Evolutionary conservation across 1,140 invertebrate genomes (phyloP), one percentile per base, ranked within the genome.

Genomic region (Tetramorium parvispinum): DNA sequence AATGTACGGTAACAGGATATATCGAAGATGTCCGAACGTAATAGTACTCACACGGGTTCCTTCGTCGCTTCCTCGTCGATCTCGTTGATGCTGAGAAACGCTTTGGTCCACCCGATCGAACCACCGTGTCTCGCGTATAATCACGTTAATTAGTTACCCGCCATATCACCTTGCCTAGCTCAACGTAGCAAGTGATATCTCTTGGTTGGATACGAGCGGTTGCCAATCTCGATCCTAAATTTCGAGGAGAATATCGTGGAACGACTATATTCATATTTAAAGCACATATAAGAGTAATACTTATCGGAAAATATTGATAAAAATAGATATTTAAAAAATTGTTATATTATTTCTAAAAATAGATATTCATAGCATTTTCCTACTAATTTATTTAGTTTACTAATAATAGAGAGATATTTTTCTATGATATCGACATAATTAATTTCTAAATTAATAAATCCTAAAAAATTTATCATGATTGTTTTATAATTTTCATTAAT

Each of bases 131-230:
- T 87, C 87, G 55, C 46, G 78, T 83, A 85, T 88, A 88, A 88
- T 88, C 87, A 77, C 68, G 87, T 88, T 88, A 88, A 88, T 88
- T 88, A 88, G 82, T 87, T 88, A 75, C 70, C 61, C 55, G 43
- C 77, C 53, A 70, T 79, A 76, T 85, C 86, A 76, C 53, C 87
- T 87, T 85, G 87, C 78, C 40, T 18, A 61, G 55, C 86, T 75
- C 57, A 37, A 85, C 40, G 37, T 37, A 55, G 63, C 78, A 53
- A 87, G 55, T 82, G 40, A 87, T 87, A 85, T 82, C 78, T 63
- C 87, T 65, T 75, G 86, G 57, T 85, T 18, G 21, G 46, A 46
- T 46, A 13, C 55, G 4, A 37, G 10, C 24, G 71, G 78, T 65
- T 88, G 78, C 43, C 78, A 88, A 87, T 68, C 53, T 75, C 75